Evolutionary conservation across 2,888 invertebrate genomes (phyloP).

Genomic region (Anoplius nigerrimus): DNA sequence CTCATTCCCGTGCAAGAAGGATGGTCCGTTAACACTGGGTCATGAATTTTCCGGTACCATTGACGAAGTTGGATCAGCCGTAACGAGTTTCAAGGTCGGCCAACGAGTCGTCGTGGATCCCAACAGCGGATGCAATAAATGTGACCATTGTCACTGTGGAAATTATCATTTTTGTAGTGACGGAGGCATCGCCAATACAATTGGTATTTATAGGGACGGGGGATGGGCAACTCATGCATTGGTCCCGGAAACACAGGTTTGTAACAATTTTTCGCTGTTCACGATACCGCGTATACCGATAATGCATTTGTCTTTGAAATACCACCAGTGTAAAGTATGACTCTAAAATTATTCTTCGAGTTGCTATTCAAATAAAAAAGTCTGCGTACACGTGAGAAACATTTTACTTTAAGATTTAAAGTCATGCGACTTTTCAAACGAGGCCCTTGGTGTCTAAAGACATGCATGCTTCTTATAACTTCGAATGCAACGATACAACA

Average conservation of each 20-base stretch:
- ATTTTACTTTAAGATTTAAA: no score
- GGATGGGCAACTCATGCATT: constrained; percentile 83
- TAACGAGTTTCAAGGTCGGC: constrained; percentile 78
- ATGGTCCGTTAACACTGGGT: constrained; percentile 78
- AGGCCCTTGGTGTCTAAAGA: no score
- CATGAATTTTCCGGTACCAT: constrained; percentile 83
- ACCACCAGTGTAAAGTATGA: no score
- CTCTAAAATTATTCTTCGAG: no score
- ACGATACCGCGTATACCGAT: neutral
- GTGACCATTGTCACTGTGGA: constrained; percentile 80
- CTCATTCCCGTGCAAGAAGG: constrained; percentile 79
- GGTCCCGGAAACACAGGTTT: constrained; percentile 80
- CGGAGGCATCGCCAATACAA: constrained; percentile 80
- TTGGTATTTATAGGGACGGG: constrained; percentile 82
- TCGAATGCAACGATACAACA: no score
- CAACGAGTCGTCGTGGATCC: constrained; percentile 84
- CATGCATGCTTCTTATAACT: no score
- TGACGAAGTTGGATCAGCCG: constrained; percentile 78
- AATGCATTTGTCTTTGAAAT: no score
- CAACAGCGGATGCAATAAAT: constrained; percentile 81
- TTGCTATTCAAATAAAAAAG: no score
- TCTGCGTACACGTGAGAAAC: no score
- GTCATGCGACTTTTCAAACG: no score
- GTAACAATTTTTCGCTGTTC: neutral
- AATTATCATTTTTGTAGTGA: constrained; percentile 80